Conservation (phyloP, 2,888 invertebrate species). For the Phrixothrix hirtus region DNA sequence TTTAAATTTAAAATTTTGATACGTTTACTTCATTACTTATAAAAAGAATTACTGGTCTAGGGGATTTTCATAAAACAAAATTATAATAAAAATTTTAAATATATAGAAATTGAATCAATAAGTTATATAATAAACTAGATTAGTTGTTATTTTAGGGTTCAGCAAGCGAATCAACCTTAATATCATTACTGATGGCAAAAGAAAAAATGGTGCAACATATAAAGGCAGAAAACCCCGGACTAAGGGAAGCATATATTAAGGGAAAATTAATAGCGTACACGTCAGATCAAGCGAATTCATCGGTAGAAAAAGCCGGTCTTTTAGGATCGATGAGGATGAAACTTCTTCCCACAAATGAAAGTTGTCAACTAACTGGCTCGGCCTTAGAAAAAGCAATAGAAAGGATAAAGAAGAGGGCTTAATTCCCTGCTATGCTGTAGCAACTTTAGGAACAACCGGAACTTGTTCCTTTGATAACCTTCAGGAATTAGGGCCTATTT, state of each 20-base stretch:
- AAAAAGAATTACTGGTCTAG: too few species aligned
- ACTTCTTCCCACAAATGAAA: constrained; percentile 68
- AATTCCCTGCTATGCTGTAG: constrained; percentile 85
- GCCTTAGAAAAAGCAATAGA: constrained; percentile 70
- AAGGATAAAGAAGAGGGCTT: constrained; percentile 77
- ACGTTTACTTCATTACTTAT: too few species aligned
- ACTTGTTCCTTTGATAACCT: constrained; percentile 88
- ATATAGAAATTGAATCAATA: too few species aligned
- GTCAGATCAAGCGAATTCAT: constrained; percentile 87
- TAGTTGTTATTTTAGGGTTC: constrained; percentile 66
- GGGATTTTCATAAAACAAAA: too few species aligned
- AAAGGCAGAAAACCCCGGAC: constrained; percentile 61
- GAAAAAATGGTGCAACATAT: constrained; percentile 67
- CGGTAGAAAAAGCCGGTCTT: constrained; percentile 84
- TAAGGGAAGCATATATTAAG: constrained; percentile 66
- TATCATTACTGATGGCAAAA: constrained; percentile 79
- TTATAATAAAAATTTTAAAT: too few species aligned
- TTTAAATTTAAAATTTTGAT: too few species aligned
- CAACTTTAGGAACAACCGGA: constrained; percentile 73
- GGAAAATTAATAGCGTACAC: constrained; percentile 79
- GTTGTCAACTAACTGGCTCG: constrained; percentile 69
- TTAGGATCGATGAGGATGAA: constrained; percentile 78
- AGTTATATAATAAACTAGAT: not conserved
- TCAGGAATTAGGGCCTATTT: constrained; percentile 80
- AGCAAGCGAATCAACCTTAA: constrained; percentile 86